Conservation (phyloP, 2,888 invertebrate species). For the Cataglyphis livida region DNA sequence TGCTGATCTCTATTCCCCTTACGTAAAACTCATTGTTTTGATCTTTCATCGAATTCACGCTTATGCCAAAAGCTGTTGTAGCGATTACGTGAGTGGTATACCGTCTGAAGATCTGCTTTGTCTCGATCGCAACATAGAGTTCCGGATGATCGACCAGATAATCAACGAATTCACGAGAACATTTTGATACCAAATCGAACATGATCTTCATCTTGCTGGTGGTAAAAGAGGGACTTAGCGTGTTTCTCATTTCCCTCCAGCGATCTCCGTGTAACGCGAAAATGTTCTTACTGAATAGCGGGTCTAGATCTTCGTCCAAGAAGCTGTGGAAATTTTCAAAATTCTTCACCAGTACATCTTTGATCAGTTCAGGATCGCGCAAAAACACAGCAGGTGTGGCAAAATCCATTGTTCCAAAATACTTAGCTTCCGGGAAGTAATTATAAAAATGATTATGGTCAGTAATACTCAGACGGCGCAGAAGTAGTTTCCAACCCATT, state of each 20-base stretch:
- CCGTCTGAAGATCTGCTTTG: too few relatives aligned
- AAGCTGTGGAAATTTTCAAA: slow-evolving; percentile 79
- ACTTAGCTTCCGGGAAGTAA: slow-evolving; percentile 53
- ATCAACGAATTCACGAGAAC: slow-evolving; percentile 58
- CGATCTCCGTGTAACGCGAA: slow-evolving; percentile 78
- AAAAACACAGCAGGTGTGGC: slow-evolving; percentile 75
- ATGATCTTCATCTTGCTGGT: slow-evolving; percentile 81
- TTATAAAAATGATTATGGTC: slow-evolving; percentile 61
- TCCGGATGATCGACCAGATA: slow-evolving; percentile 29
- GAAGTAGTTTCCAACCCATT: not conserved
- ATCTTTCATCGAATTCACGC: too few relatives aligned
- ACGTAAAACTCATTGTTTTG: too few relatives aligned
- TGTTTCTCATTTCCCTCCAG: slow-evolving; percentile 79
- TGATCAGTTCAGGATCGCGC: slow-evolving; percentile 81
- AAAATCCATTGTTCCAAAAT: slow-evolving; percentile 78
- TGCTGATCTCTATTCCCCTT: too few relatives aligned
- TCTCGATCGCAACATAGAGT: not conserved
- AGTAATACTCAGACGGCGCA: not conserved
- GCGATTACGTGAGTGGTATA: too few relatives aligned
- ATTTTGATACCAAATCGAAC: slow-evolving; percentile 76
- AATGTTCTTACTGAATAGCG: slow-evolving; percentile 78
- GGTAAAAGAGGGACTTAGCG: slow-evolving; percentile 80
- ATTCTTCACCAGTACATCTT: slow-evolving; percentile 76
- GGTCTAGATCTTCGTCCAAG: slow-evolving; percentile 77
- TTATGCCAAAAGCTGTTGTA: too few relatives aligned